A percentile compares a stretch with the other conserved stretches of the same genome.
Evolutionary conservation across 2,113 vertebrate species (phyloP).

Genomic region (Baryphthengus martii): DNA sequence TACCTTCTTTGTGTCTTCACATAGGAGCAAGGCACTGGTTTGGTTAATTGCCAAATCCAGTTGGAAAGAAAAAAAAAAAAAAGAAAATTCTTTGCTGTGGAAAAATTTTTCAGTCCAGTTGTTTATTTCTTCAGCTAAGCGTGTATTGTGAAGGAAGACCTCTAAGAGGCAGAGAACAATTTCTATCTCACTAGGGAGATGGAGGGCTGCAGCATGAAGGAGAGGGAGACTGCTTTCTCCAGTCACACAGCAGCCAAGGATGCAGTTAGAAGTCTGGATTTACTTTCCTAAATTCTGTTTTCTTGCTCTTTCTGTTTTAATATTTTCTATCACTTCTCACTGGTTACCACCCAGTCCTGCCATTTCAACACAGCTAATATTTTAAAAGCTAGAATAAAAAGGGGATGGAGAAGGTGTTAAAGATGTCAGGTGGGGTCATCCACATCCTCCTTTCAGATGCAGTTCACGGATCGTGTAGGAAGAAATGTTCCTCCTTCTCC

Average conservation of each 20-base stretch:
- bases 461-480: neutral
- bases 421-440: neutral
- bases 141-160: neutral
- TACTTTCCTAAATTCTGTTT: neutral
- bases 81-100: neutral
- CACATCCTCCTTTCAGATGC: neutral
- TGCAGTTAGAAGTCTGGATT: no score
- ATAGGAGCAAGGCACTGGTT: neutral
- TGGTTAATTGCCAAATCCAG: neutral
- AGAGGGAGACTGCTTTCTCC: neutral
- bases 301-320: neutral
- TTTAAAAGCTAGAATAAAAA: neutral
- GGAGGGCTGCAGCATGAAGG: neutral
- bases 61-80: no score
- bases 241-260: neutral
- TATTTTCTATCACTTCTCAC: neutral
- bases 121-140: neutral
- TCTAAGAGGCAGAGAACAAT: neutral
- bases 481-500: neutral
- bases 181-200: neutral
- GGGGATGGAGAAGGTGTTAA: neutral
- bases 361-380: neutral
- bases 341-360: neutral
- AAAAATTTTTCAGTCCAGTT: neutral
- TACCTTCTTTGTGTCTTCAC: neutral